Percentiles rank a stretch among this genome's conserved stretches.
These are phyloP conservation scores for Aphidoletes aphidimyza DNA, from an alignment of 2,888 invertebrate genomes.

Conservation along the genomic window DNA sequence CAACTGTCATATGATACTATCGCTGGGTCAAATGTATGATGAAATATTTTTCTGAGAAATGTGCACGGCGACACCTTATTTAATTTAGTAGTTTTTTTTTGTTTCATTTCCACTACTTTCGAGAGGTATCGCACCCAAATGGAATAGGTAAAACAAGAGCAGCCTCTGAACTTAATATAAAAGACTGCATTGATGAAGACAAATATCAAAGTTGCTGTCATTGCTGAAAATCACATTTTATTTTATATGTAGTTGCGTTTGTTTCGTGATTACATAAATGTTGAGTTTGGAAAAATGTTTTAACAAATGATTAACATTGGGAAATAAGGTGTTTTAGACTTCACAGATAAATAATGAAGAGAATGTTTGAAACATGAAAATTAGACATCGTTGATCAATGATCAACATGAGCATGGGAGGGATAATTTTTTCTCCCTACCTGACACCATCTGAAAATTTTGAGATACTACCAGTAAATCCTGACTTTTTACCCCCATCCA, in stretches of 20 bases:
- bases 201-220: slow-evolving; percentile 9
- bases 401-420: no score
- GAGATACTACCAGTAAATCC: no score
- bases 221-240: slow-evolving; percentile 19
- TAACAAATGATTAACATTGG: slow-evolving; percentile 43
- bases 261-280: background rate
- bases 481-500: no score
- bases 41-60: slow-evolving; percentile 23
- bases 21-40: background rate
- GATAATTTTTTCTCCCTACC: no score
- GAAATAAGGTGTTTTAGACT: background rate
- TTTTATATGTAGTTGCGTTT: background rate
- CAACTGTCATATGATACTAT: slow-evolving; percentile 7
- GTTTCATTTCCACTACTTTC: background rate
- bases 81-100: background rate
- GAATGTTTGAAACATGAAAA: background rate
- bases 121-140: background rate
- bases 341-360: background rate
- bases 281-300: slow-evolving; percentile 25
- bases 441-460: no score
- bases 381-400: background rate
- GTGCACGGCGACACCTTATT: background rate
- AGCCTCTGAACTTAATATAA: no score
- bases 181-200: slow-evolving; percentile 6
- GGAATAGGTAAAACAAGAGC: no score